These are phyloP conservation scores for Diploscapter pachys DNA, from an alignment of 1,140 invertebrate genomes.

Conservation along the genomic window DNA sequence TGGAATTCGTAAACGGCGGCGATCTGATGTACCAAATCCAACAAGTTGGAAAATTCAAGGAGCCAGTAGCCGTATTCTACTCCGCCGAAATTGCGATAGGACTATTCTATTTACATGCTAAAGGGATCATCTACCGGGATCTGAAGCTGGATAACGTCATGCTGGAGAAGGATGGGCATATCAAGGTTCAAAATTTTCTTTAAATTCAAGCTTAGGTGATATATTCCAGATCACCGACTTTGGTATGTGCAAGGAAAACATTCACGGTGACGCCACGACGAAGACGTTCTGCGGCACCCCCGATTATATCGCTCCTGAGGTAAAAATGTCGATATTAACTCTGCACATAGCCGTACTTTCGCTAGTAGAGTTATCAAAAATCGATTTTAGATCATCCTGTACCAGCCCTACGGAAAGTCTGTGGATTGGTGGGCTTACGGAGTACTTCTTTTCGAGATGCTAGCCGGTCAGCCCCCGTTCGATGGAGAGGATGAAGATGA, in stretches of 20 bases:
- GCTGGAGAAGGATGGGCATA: constrained; percentile 95
- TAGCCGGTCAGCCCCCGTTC: constrained; percentile 91
- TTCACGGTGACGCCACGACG: constrained; percentile 90
- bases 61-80: constrained; percentile 99
- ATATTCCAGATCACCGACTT: constrained; percentile 79
- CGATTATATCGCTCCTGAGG: constrained; percentile 98
- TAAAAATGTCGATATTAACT: constrained; percentile 53
- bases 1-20: constrained; percentile 99
- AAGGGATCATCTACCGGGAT: constrained; percentile 86
- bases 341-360: background rate
- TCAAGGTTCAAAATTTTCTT: constrained; percentile 66
- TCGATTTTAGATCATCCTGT: constrained; percentile 74
- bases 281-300: constrained; percentile 99
- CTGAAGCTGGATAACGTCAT: constrained; percentile 95
- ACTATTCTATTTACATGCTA: constrained; percentile 88
- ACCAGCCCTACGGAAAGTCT: constrained; percentile 93
- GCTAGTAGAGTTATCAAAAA: too few relatives aligned
- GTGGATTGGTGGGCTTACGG: constrained; percentile 97
- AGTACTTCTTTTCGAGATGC: constrained; percentile 96
- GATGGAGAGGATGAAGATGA: constrained; percentile 96
- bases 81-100: constrained; percentile 97
- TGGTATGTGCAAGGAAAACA: constrained; percentile 96
- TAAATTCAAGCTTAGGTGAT: constrained; percentile 70
- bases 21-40: constrained; percentile 99
- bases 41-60: constrained; percentile 98